Evolutionary conservation across 2,888 invertebrate genomes (phyloP).

Genomic region (Zaprionus bogoriensis): DNA sequence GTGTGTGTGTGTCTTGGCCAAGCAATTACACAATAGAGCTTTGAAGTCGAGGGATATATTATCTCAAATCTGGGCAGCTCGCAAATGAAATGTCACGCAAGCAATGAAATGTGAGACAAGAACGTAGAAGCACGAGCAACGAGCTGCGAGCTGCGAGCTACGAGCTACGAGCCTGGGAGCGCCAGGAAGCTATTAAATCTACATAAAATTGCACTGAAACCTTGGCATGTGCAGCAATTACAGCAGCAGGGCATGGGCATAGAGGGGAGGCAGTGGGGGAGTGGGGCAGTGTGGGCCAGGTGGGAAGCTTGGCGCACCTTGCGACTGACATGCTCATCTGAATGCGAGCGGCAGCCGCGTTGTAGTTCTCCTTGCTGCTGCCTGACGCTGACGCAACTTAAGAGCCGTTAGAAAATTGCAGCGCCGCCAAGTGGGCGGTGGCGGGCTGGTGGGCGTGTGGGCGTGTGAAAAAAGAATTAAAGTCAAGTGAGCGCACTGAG

Average conservation of each 20-base stretch:
- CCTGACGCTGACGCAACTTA: constrained; percentile 56
- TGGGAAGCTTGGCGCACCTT: constrained; percentile 53
- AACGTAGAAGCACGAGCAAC: constrained; percentile 24
- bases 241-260: constrained; percentile 20
- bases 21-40: constrained; percentile 26
- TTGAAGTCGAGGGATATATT: constrained; percentile 5
- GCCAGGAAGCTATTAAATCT: constrained; percentile 76
- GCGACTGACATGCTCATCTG: constrained; percentile 74
- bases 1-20: constrained; percentile 24
- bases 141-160: constrained; percentile 5
- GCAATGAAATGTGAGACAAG: constrained; percentile 67
- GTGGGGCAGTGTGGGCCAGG: not conserved
- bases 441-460: constrained; percentile 48
- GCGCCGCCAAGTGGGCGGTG: not conserved
- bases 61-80: constrained; percentile 51
- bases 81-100: constrained; percentile 75
- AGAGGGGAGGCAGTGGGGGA: not conserved
- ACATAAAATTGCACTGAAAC: constrained; percentile 73
- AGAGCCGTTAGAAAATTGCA: constrained; percentile 76
- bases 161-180: constrained; percentile 49
- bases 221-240: constrained; percentile 77
- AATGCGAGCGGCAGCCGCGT: constrained; percentile 50
- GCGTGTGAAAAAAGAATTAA: constrained; percentile 78
- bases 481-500: constrained; percentile 79
- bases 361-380: constrained; percentile 16